Base-by-base conservation (phyloP, 2,888 invertebrate species). In the Aleiodes leptofemur region DNA sequence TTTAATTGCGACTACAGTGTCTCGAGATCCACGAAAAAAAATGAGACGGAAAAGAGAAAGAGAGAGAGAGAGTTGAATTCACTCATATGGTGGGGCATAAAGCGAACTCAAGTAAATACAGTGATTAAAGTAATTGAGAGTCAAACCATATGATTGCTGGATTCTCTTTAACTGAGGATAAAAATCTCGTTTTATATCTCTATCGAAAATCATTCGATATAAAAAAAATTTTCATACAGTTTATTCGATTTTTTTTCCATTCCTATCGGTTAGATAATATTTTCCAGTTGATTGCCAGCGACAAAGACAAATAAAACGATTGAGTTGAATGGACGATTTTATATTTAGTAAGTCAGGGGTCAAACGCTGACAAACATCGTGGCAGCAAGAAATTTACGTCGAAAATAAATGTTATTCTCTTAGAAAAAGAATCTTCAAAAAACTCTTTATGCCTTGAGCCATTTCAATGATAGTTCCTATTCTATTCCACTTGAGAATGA, bases 41-140 rank as follows among this genome's bases (percentile, higher is more conserved):
- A 23, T 8, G n/a, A n/a, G 13, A 2, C 1, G 23, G 23, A 31
- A 31, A 29, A 68, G 34, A 29, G 31, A 31, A 34, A 69, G 34
- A 31, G 53, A 51, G 34, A 38, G 14, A 69, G 43, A 43, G 43
- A 43, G 43, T 43, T 43, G 43, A 43, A 43, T 43, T 43, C 43
- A 43, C 43, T 43, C 43, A 43, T 43, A 11, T 64, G 16, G 64
- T 34, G 48, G 43, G 43, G 64, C 16, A 64, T 7, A 48, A 34
- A 61, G 29, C 14, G 11, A 43, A 14, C 64, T 43, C 43, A 9
- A 48, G 11, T 64, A 64, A 64, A 64, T 64, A 64, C 29, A 64
- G 64, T 64, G 64, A 61, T 61, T 61, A 61, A 61, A 61, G 61
- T 61, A 61, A 61, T 61, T 61, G 43, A 61, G 38, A 61, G 64